A percentile compares a stretch with the other conserved stretches of the same genome.
phyloP scores from a whole-genome alignment of 2,113 vertebrate genomes.

The Coptodon bakossiorum region DNA sequence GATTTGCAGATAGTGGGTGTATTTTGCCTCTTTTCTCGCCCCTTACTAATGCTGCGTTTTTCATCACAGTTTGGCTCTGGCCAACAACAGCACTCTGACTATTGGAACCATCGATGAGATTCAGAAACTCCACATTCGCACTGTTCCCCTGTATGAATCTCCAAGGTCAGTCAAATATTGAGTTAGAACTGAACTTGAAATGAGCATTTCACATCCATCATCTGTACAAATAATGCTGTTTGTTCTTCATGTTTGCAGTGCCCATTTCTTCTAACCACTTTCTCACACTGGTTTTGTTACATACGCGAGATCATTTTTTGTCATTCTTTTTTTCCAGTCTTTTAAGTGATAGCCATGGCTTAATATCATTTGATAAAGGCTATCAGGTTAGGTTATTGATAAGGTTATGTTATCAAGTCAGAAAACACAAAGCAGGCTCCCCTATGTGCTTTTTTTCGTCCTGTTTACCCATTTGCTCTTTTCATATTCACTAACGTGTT shows the following conservation, averaged over 20 bases:
- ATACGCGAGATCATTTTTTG: not conserved
- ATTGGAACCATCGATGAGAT: slow-evolving; percentile 98
- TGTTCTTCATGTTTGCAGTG: not conserved
- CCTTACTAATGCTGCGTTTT: not conserved
- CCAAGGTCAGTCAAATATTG: slow-evolving; percentile 80
- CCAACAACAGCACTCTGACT: slow-evolving; percentile 98
- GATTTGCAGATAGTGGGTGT: not conserved
- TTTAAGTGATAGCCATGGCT: not conserved
- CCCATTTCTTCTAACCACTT: not conserved
- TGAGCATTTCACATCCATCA: not conserved
- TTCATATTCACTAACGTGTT: not conserved
- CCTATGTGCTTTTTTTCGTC: fast-evolving
- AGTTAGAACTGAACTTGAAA: not conserved
- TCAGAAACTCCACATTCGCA: slow-evolving; percentile 97
- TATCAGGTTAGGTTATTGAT: not conserved
- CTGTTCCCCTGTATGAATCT: slow-evolving; percentile 92
- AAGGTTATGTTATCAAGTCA: not conserved
- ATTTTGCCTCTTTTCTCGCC: not conserved
- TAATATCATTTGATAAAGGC: not conserved
- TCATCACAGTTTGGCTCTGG: slow-evolving; percentile 83
- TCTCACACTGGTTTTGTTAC: not conserved
- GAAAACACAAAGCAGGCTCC: not conserved
- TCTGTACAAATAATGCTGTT: not conserved
- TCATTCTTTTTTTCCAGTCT: not conserved
- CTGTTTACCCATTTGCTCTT: not conserved